Base-by-base conservation (phyloP, 2,888 invertebrate genomes). In the Drosophila hawaiiensis region DNA sequence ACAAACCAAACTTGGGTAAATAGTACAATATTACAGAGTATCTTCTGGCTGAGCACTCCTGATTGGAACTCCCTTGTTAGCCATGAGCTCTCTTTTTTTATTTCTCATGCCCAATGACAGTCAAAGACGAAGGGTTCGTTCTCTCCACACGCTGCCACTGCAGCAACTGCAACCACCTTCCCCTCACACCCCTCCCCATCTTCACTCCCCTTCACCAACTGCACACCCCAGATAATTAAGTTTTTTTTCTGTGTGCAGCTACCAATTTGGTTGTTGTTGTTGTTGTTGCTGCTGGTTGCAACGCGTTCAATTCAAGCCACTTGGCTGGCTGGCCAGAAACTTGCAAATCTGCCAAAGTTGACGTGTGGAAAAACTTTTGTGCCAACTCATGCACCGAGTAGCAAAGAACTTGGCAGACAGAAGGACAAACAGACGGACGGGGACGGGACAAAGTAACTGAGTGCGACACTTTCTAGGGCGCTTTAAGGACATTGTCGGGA, bases 281-380 rank as follows among this genome's bases (percentile, higher is more conserved):
- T 49, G 25, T 16, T 25, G 25, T 68, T 49, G 25, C 9, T 25
- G 47, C 35, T 31, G 58, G 28, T 56, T 56, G 28, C 55, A 55
- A 35, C 19, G 35, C 39, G 55, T 12, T 37, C 49, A 28, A 64
- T 71, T 52, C 59, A 55, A 77, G 70, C 25, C 61, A 68, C 54
- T 69, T 69, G 66, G 55, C 43, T 37, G 55, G 37, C 55, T 56
- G 39, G 29, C 56, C 56, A 56, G 39, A 63, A 80, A 61, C 56
- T 60, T 68, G 73, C 58, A 22, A 43, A 31, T 43, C 53, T 50
- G 64, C 73, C 60, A 65, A 81, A 81, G 50, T 73, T 77, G 81
- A 78, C 67, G 77, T 81, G 81, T 80, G 73, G 73, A 68, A 73
- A 68, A 77, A 62, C 41, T 79, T 79, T 77, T 58, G 62, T 63